Evolutionary conservation across 2,797 vertebrate genomes (phyloP).

Genomic region (Phoxinus dragarum): DNA sequence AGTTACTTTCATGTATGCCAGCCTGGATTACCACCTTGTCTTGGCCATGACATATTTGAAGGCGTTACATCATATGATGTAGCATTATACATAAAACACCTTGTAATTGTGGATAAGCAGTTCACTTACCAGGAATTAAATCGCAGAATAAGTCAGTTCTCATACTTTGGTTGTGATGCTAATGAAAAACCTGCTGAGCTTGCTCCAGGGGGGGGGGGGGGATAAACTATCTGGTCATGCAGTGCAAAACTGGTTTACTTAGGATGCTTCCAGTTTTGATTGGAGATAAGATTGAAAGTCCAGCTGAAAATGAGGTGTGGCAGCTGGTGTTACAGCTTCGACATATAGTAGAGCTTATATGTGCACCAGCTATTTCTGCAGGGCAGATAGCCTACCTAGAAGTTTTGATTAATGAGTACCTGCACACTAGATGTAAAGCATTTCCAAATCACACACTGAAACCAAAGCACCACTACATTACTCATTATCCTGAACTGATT

Average conservation of each 20-base stretch:
- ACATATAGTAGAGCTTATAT: neutral
- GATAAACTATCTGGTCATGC: neutral
- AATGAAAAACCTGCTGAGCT: neutral
- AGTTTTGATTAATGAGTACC: neutral
- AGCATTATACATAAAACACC: no score
- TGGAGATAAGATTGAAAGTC: neutral
- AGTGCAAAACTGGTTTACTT: slow-evolving; percentile 3
- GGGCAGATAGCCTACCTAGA: neutral
- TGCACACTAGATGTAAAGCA: neutral
- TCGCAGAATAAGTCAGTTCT: neutral
- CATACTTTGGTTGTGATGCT: neutral
- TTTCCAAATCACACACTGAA: slow-evolving; percentile 8
- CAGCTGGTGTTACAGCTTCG: neutral
- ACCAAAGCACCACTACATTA: slow-evolving; percentile 1
- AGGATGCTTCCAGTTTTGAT: neutral
- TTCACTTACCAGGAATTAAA: neutral
- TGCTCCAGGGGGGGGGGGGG: neutral
- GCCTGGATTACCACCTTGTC: neutral
- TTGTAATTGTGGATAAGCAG: no score
- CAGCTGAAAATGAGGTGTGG: neutral
- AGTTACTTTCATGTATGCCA: neutral
- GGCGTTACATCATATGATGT: no score
- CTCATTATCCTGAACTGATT: neutral
- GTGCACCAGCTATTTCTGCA: neutral
- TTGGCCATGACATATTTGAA: no score